Evolutionary conservation across 2,113 vertebrate species (phyloP).

Genomic region (Triplophysa dalaica): DNA sequence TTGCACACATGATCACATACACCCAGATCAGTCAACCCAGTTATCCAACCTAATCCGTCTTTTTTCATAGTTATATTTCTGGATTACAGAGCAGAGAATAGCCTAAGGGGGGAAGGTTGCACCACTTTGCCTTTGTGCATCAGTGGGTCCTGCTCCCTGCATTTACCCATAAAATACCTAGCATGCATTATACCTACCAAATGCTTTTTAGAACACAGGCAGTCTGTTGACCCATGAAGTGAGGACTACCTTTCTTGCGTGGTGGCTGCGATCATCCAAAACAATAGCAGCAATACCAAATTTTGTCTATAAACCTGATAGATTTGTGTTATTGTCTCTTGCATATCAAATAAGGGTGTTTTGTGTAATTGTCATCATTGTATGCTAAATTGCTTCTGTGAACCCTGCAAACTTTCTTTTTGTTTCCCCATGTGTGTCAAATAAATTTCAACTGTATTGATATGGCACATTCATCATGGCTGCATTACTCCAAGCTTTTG

Average conservation of each 20-base stretch:
- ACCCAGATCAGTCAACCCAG: not conserved
- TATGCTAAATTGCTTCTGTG: not conserved
- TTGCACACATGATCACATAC: not conserved
- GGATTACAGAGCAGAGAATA: constrained; percentile 41
- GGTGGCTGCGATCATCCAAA: not conserved
- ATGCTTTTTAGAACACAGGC: not conserved
- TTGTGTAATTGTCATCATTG: not conserved
- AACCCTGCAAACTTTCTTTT: not conserved
- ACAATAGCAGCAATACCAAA: not conserved
- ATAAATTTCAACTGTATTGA: not conserved
- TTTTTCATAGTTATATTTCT: constrained; percentile 42
- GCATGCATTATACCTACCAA: not conserved
- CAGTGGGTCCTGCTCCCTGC: constrained; percentile 2
- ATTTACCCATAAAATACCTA: not conserved
- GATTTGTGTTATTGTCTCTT: not conserved
- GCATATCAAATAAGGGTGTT: not conserved
- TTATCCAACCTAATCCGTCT: constrained; percentile 32
- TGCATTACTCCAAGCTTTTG: too few species aligned
- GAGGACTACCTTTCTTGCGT: not conserved
- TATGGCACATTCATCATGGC: too few species aligned
- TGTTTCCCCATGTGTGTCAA: not conserved
- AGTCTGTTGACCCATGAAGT: not conserved
- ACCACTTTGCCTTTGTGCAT: constrained; percentile 13
- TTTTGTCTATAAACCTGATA: not conserved
- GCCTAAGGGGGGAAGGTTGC: constrained; percentile 9